Evolutionary conservation across 2,797 vertebrate species (phyloP), one percentile per base, ranked within the genome.

Genomic region (Lutjanus campechanus): DNA sequence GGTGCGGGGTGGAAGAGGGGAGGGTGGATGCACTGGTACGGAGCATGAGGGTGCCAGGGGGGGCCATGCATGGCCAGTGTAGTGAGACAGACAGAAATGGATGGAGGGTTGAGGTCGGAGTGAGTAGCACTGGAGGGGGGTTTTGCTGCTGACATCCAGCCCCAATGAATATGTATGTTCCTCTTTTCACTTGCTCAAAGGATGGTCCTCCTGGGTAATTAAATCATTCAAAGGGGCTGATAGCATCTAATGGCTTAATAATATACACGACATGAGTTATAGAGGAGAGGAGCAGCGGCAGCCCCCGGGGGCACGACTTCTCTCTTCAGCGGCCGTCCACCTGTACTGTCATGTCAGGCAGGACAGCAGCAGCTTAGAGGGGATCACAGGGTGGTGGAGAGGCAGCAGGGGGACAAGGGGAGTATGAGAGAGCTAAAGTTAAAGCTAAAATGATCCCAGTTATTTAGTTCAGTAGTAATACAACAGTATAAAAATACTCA

Each of bases 181-280:
- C 77, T 86, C 85, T 93, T 82, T 90, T 88, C 82, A 88, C 79
- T 84, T 65, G 62, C 80, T 90, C 67, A 85, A 88, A 89, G 82
- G 79, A 89, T 76, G 84, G 88, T 89, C 84, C 92, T 92, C 88
- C 59, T 61, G 89, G 86, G 87, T 94, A 94, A 95, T 95, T 91
- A 93, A 93, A 88, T 93, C 89, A 93, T 85, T 94, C 82, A 88
- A 86, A 79, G 72, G 73, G 60, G 78, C 51, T 85, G 93, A 94
- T 95, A 94, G 76, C 88, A 94, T 95, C 94, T 95, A 93, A 95
- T 94, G 88, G 85, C 91, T 93, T 95, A 94, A 95, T 94, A 92
- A 95, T 91, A 92, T 88, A 93, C 92, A 91, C 84, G 81, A 81
- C 82, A 88, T 88, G 84, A 92, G 88, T 92, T 88, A 90, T 77